phyloP scores from a whole-genome alignment of 2,797 vertebrate genomes.

The Potorous gilbertii region DNA sequence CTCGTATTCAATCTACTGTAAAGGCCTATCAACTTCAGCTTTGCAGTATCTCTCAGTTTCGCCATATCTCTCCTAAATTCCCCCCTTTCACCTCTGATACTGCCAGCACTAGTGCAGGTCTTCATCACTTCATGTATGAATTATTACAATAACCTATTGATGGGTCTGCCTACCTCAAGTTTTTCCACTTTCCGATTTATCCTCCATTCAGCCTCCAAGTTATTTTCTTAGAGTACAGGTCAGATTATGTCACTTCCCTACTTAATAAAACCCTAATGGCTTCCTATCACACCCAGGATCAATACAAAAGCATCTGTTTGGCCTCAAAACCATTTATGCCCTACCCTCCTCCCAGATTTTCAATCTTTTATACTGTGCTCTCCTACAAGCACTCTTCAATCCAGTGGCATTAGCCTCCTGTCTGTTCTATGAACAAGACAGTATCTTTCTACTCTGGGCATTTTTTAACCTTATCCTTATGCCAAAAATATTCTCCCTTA shows the following conservation, averaged over 20 bases:
- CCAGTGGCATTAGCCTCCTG: background rate
- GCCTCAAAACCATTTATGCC: background rate
- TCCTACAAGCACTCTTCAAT: background rate
- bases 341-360: background rate
- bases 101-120: background rate
- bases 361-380: background rate
- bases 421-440: background rate
- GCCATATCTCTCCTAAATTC: background rate
- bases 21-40: background rate
- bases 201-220: background rate
- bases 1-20: background rate
- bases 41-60: background rate
- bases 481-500: no score
- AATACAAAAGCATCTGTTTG: background rate
- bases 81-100: background rate
- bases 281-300: background rate
- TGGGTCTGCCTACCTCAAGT: background rate
- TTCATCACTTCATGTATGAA: background rate
- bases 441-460: background rate
- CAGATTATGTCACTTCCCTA: background rate
- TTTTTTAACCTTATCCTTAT: background rate
- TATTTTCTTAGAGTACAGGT: background rate
- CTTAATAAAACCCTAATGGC: background rate
- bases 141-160: background rate
- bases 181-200: background rate